Base-by-base conservation (phyloP, 2,797 vertebrate species). In the Sebastes flavidus region DNA sequence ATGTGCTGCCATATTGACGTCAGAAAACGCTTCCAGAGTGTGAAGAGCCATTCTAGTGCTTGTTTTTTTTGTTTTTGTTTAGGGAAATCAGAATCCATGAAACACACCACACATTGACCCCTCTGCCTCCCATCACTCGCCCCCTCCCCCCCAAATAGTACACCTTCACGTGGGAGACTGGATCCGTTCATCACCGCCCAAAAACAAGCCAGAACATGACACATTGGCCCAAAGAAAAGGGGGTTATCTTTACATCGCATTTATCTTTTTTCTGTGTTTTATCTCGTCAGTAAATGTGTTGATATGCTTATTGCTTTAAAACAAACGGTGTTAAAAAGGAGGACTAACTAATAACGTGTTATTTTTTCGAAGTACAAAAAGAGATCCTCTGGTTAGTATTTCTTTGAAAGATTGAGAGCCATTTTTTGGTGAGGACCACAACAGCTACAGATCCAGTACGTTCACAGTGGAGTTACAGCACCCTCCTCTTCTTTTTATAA, bases 221-320 rank as follows among this genome's bases (percentile, higher is more conserved):
- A 20, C 22, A 71, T 68, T 14, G 34, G 66, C 82, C 62, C 52
- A 49, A 61, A 70, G n/a, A 77, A 77, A 77, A 42, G 60, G 56
- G 63, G 62, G 16, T 52, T 77, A 10, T 80, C 74, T 87, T 86
- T 78, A 81, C 82, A 72, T 88, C 74, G 62, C 85, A 77, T 90
- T 81, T 87, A 84, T 88, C 65, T 78, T 89, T 85, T 65, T 88
- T 85, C 80, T 79, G 80, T 88, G 84, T 89, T 93, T 88, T 86
- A 70, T 91, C 83, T 91, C 87, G 91, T 94, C 82, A 85, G 89
- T 95, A 90, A 94, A 92, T 52, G 88, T 95, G 90, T 92, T 94
- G 82, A 91, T 92, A 91, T 92, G 84, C 91, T 92, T 93, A 83
- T 93, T 87, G 91, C 89, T 91, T 91, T 87, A 90, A 46, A 87